phyloP scores from a whole-genome alignment of 2,113 vertebrate species.

The Chaetodon trifascialis region DNA sequence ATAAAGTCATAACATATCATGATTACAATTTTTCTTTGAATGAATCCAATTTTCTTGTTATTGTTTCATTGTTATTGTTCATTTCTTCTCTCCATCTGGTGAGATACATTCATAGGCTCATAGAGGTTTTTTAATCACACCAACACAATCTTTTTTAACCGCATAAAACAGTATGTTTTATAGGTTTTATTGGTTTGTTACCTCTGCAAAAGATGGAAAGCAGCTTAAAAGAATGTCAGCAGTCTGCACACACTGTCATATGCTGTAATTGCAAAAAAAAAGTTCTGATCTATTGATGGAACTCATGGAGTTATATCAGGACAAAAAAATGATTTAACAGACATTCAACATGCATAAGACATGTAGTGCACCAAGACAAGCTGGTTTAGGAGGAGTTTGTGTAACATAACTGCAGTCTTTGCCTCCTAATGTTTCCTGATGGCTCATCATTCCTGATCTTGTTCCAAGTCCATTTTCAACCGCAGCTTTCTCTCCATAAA shows the following conservation, averaged over 20 bases:
- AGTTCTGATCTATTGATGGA: not conserved
- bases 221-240: not conserved
- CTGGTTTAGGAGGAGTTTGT: conserved; percentile 10
- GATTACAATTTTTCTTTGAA: too few species aligned
- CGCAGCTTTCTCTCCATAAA: conserved; percentile 28
- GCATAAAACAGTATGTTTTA: too few species aligned
- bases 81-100: too few species aligned
- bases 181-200: too few species aligned
- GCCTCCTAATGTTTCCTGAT: conserved; percentile 16
- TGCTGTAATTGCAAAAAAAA: not conserved
- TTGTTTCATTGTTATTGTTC: too few species aligned
- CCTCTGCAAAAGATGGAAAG: not conserved
- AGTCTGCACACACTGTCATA: not conserved
- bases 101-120: too few species aligned
- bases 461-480: conserved; percentile 40
- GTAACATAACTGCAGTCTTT: conserved; percentile 1
- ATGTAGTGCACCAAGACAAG: conserved; percentile 3
- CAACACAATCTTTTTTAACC: too few species aligned
- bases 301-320: not conserved
- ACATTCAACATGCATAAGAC: not conserved
- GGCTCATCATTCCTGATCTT: conserved; percentile 44
- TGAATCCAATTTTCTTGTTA: too few species aligned
- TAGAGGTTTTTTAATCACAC: too few species aligned
- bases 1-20: not conserved
- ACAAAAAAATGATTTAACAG: not conserved